phyloP scores from a whole-genome alignment of 2,888 invertebrate species.

The Sthenelais limicola region DNA sequence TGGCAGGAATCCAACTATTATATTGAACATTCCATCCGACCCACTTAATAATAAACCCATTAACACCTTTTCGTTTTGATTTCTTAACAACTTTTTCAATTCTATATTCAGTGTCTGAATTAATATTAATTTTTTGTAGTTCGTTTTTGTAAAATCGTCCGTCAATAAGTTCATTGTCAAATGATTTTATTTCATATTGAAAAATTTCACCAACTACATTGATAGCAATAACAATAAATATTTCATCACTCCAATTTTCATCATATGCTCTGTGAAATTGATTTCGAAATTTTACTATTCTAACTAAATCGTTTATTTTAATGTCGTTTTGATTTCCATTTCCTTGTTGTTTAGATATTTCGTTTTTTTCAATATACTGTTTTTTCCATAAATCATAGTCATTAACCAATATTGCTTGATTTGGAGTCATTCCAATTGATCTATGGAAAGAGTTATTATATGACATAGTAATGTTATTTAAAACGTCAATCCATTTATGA shows the following conservation, averaged over 20 bases:
- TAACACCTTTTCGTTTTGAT: background rate
- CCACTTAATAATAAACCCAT: constrained; percentile 2
- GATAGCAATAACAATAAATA: background rate
- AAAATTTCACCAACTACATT: background rate
- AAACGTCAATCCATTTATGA: background rate
- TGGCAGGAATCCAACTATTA: background rate
- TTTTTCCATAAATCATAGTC: background rate
- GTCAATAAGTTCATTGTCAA: background rate
- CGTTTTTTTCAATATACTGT: background rate
- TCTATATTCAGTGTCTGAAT: background rate
- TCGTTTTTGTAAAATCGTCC: constrained; percentile 6
- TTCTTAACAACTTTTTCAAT: background rate
- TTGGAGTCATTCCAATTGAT: constrained; percentile 10
- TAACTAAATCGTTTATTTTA: background rate
- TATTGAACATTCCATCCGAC: background rate
- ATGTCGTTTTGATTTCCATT: too few species aligned
- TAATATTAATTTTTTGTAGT: background rate
- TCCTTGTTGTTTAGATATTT: too few species aligned
- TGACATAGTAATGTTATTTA: background rate
- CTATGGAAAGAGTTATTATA: background rate
- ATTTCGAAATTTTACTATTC: background rate
- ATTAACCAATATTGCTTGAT: background rate
- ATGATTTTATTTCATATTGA: background rate
- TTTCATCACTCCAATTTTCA: constrained; percentile 17
- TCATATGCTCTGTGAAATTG: constrained; percentile 4